Percentiles rank a stretch among this genome's conserved stretches.
These are phyloP conservation scores for Erebia epiphron DNA, from an alignment of 2,888 invertebrate genomes.

Conservation along the genomic window DNA sequence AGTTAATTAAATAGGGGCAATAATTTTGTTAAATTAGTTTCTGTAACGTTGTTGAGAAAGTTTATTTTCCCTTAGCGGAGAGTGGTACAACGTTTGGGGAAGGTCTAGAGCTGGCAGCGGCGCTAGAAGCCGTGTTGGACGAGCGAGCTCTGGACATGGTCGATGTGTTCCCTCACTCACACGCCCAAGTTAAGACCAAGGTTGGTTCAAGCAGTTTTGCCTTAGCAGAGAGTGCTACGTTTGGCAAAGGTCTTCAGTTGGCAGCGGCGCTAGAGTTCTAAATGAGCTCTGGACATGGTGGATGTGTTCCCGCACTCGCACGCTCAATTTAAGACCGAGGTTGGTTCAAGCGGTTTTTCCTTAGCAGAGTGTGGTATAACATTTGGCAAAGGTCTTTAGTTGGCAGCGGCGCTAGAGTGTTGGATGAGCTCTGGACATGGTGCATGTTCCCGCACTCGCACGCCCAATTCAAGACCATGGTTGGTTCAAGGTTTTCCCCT, in stretches of 20 bases:
- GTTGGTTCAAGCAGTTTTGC: constrained; percentile 14
- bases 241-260: constrained; percentile 93
- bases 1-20: too few species aligned
- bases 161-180: constrained; percentile 61
- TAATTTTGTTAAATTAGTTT: background rate
- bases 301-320: constrained; percentile 61
- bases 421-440: too few species aligned
- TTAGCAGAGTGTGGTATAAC: constrained; percentile 80
- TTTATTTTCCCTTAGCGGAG: constrained; percentile 66
- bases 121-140: constrained; percentile 87
- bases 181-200: constrained; percentile 33
- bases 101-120: constrained; percentile 93
- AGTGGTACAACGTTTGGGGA: constrained; percentile 86
- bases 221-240: constrained; percentile 79
- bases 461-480: too few species aligned
- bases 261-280: constrained; percentile 90
- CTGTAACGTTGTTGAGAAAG: background rate
- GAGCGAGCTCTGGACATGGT: constrained; percentile 80
- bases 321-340: constrained; percentile 32
- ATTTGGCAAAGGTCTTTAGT: constrained; percentile 92
- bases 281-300: constrained; percentile 81
- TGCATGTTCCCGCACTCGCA: too few species aligned
- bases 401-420: too few species aligned
- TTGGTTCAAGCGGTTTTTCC: constrained; percentile 22
- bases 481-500: too few species aligned